Evolutionary conservation across 2,888 invertebrate genomes (phyloP).

Genomic region (Galerucella pusilla): DNA sequence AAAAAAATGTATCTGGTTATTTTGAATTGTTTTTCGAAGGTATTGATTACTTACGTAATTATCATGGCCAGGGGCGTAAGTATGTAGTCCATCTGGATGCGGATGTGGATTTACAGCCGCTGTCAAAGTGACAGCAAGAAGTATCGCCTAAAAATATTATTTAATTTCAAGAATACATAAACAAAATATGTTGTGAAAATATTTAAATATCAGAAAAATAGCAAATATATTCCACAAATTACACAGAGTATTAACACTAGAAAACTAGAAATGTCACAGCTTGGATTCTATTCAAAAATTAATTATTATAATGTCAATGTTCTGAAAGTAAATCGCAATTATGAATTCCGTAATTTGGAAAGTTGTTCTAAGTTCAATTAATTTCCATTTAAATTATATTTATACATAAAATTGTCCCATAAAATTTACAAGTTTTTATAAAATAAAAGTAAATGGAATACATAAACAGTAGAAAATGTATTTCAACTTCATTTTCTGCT

Average conservation of each 20-base stretch:
- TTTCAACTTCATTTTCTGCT: too few species aligned
- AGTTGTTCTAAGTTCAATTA: neutral
- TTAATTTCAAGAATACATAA: neutral
- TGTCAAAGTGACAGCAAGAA: neutral
- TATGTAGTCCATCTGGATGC: constrained; percentile 29
- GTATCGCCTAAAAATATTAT: neutral
- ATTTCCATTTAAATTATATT: neutral
- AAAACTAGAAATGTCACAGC: too few species aligned
- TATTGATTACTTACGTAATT: constrained; percentile 43
- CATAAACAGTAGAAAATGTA: too few species aligned
- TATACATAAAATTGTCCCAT: too few species aligned
- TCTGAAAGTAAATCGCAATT: neutral
- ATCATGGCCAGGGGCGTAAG: constrained; percentile 50
- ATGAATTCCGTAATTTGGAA: neutral
- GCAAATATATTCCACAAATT: too few species aligned
- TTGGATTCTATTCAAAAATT: too few species aligned
- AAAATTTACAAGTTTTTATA: too few species aligned
- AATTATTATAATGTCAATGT: neutral
- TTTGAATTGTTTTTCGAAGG: neutral
- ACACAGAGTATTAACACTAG: too few species aligned
- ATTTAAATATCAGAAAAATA: too few species aligned
- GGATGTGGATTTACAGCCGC: constrained; percentile 24
- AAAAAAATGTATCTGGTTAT: too few species aligned
- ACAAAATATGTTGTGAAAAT: neutral
- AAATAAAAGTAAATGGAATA: too few species aligned